Conservation (phyloP, 2,113 vertebrate species). For the Cygnus buccinator region DNA sequence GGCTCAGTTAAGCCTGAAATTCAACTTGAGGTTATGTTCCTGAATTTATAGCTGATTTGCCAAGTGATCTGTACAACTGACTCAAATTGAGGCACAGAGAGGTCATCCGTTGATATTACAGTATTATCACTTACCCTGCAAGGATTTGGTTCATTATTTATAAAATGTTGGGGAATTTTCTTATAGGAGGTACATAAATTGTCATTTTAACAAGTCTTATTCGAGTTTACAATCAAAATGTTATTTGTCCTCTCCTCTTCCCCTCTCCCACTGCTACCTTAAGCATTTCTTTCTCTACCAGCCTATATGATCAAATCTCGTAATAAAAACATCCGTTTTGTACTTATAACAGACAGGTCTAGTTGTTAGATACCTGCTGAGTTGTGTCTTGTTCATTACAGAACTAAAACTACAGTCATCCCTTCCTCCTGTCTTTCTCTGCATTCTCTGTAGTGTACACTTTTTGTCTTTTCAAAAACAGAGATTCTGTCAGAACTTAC, state of each 20-base stretch:
- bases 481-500: background rate
- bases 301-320: background rate
- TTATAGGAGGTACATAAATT: background rate
- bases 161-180: background rate
- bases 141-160: background rate
- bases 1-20: constrained; percentile 7
- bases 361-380: background rate
- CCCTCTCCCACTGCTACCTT: background rate
- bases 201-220: background rate
- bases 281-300: background rate
- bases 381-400: background rate
- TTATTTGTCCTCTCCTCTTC: background rate
- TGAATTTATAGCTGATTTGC: background rate
- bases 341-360: background rate
- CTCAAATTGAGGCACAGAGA: background rate
- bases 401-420: background rate
- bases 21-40: background rate
- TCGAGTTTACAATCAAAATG: background rate
- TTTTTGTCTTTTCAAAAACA: background rate
- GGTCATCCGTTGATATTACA: background rate
- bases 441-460: background rate
- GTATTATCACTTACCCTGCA: background rate
- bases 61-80: background rate
- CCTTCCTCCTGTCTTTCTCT: background rate
- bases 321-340: background rate